Evolutionary conservation across 92 coral and sea anemone species (phyloP).

Genomic region (Palythoa heliodiscus): DNA sequence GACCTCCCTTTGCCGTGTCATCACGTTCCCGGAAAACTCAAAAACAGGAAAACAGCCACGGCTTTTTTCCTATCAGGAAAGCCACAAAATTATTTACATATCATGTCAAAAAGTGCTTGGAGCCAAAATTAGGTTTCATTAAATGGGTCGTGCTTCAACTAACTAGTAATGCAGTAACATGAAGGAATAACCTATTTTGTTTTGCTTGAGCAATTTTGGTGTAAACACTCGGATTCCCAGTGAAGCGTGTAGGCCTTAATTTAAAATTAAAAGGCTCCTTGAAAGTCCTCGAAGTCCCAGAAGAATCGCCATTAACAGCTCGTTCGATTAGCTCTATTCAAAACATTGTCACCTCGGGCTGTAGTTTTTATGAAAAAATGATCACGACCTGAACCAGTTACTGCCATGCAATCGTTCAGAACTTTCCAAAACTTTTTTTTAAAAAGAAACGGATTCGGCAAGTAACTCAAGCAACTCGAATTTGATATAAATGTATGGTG

Average conservation of each 20-base stretch:
- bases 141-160: too few relatives aligned
- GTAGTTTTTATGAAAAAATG: not conserved
- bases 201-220: conserved; percentile 21
- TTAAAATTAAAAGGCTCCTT: too few relatives aligned
- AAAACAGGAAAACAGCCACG: too few relatives aligned
- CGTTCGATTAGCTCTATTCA: not conserved
- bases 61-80: too few relatives aligned
- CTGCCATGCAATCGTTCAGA: too few relatives aligned
- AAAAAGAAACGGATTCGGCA: not conserved
- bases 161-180: not conserved
- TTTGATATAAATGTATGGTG: too few relatives aligned
- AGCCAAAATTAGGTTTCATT: too few relatives aligned
- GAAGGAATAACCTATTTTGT: not conserved
- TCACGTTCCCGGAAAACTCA: too few relatives aligned
- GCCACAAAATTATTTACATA: too few relatives aligned
- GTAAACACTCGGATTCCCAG: conserved; percentile 8
- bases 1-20: not conserved
- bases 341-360: not conserved
- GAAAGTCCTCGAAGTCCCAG: not conserved
- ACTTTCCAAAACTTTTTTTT: not conserved
- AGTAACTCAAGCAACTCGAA: too few relatives aligned
- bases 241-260: conserved; percentile 2
- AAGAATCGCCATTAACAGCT: not conserved
- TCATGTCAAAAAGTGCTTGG: too few relatives aligned
- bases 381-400: not conserved